Evolutionary conservation across 2,888 invertebrate genomes (phyloP), one percentile per base, ranked within the genome.

Genomic region (Uloborus plumipes): DNA sequence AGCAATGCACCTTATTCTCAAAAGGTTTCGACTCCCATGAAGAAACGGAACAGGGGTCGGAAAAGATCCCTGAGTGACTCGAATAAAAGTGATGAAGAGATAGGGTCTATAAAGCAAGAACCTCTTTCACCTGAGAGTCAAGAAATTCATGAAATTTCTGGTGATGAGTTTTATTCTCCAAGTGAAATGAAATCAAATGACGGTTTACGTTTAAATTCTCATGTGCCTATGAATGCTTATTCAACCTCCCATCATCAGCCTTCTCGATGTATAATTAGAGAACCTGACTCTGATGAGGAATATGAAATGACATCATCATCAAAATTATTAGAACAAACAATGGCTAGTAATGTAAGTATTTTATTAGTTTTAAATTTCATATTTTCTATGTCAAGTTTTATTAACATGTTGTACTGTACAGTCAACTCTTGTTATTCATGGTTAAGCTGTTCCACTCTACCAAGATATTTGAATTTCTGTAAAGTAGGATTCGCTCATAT

Each of bases 91-190:
- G 65, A 65, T 20, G 66, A 66, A 14, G 51, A 51, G 11, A 50
- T n/a, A 20, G 15, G 9, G 2, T 13, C 26, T 11, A 16, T 50
- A 16, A 66, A 66, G 50, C 64, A 64, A 14, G 66, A 66, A 15
- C 31, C 22, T 15, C 20, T 22, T 2, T 66, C 66, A 4, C 66
- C 66, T 14, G 66, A 66, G 26, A n/a, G 50, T 51, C 66, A 66
- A 51, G 66, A 66, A 66, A n/a, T 66, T 51, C 66, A 66, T 51
- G 66, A 66, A 51, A 50, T 66, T 47, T 66, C 66, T 26, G 66
- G 66, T 4, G 66, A 66, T 51, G 66, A 51, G 7, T 64, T 49
- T 13, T 66, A 47, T 51, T 22, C 66, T 9, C 9, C 39, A 49
- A 51, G 51, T 66, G 66, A 66, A 51, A 51, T 16, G 15, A 51